Base-by-base conservation (phyloP, 2,113 vertebrate genomes). In the Rana temporaria region DNA sequence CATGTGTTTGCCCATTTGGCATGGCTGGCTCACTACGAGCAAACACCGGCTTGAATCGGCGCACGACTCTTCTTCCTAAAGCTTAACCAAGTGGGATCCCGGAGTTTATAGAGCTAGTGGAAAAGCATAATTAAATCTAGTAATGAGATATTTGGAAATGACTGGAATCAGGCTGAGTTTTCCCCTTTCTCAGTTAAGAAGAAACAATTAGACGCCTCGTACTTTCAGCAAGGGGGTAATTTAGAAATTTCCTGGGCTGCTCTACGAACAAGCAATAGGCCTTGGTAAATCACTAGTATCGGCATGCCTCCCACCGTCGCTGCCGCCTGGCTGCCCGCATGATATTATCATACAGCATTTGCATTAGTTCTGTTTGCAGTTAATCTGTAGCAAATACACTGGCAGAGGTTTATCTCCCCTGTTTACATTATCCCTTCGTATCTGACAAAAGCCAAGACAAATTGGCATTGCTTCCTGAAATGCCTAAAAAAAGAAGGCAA, bases 141-240 rank as follows among this genome's bases (percentile, higher is more conserved):
- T 74, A 59, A 74, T 59, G 70, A 73, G 70, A 73, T 26, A 73
- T 60, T 55, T 60, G 30, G 57, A 74, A 59, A 74, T 74, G 38
- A 74, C 71, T 38, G 56, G 34, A 24, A 53, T 72, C 70, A 32
- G 11, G 52, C 53, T n/a, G 24, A 56, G 71, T 57, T 59, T 57
- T 34, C 26, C 30, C 69, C 69, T 53, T 48, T 56, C 69, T 53
- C 70, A 26, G 53, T 59, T 73, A 26, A 59, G 53, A 19, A 59
- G 53, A 73, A 59, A 73, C 70, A 73, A 73, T 73, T 73, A 73
- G 70, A 73, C 53, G n/a, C 70, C 70, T 55, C 18, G 34, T 14
- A 59, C 57, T 73, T 73, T 53, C 26, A 32, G 53, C n/a, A 73
- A 73, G 70, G 53, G 55, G 71, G 71, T 56, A 74, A 74, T 74